Evolutionary conservation across 2,797 vertebrate species (phyloP).

Genomic region (Hybognathus amarus): DNA sequence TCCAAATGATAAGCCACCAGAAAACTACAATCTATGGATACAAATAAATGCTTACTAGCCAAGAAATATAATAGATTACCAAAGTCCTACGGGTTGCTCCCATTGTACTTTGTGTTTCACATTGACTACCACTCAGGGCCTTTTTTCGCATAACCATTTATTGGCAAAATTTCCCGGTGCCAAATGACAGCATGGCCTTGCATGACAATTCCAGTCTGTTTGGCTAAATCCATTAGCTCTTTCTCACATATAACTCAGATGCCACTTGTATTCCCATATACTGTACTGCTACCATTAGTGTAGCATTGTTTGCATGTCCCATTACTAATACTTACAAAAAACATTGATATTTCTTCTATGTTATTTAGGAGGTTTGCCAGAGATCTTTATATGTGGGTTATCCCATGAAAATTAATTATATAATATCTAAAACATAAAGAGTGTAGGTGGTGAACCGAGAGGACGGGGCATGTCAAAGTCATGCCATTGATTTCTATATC

Average conservation of each 20-base stretch:
- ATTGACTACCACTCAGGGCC: conserved; percentile 3
- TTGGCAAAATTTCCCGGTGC: background rate
- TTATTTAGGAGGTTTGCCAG: conserved; percentile 25
- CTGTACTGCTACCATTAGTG: background rate
- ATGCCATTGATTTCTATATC: conserved; percentile 11
- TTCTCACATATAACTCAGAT: background rate
- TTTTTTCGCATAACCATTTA: background rate
- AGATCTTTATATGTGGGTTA: conserved; percentile 14
- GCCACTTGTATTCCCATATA: conserved; percentile 8
- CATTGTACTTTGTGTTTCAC: conserved; percentile 1
- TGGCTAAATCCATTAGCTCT: conserved; percentile 14
- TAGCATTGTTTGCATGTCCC: conserved; percentile 1
- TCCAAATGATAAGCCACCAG: background rate
- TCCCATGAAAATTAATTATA: background rate
- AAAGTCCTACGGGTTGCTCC: background rate
- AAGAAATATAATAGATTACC: background rate
- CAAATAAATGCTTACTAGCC: background rate
- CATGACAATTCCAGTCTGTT: background rate
- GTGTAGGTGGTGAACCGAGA: conserved; percentile 1
- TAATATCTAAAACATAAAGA: conserved; percentile 1
- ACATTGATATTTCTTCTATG: conserved; percentile 27
- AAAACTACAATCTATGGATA: background rate
- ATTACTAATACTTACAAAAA: conserved; percentile 6
- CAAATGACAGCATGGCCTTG: conserved; percentile 11
- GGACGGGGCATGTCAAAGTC: background rate